Conservation (phyloP, 2,888 invertebrate genomes). For the Machimus rusticus region DNA sequence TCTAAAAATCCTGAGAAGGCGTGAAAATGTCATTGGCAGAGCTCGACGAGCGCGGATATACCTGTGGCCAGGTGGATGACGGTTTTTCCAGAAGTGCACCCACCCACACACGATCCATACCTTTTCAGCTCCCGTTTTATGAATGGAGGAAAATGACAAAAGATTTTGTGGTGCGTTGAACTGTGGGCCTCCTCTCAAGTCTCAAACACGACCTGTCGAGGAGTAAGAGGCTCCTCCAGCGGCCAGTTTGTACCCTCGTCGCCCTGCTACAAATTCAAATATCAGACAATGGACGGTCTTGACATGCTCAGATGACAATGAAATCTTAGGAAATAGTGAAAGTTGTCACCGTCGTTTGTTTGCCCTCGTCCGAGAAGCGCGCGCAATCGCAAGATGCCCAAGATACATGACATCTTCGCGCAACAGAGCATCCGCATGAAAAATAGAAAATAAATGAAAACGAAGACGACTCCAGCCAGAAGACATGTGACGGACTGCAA, state of each 20-base stretch:
- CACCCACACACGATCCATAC: conserved; percentile 8
- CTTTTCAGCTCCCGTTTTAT: conserved; percentile 10
- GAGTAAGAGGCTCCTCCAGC: not conserved
- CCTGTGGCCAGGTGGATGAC: not conserved
- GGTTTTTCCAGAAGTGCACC: not conserved
- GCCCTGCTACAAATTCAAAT: not conserved
- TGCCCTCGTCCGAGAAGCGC: not conserved
- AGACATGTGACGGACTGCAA: conserved; percentile 27
- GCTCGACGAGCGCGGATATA: not conserved
- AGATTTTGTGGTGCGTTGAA: conserved; percentile 14
- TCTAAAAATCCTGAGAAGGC: not conserved
- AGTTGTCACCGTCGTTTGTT: conserved; percentile 21
- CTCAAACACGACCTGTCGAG: not conserved
- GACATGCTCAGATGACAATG: conserved; percentile 12
- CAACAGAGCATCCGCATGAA: not conserved
- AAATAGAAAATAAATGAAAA: not conserved
- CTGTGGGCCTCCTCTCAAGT: not conserved
- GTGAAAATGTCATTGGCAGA: conserved; percentile 14
- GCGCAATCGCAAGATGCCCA: not conserved
- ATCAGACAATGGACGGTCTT: conserved; percentile 5
- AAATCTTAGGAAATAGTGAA: conserved; percentile 35
- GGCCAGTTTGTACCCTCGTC: not conserved
- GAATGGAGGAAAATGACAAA: conserved; percentile 12
- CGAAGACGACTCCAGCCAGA: not conserved
- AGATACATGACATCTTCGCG: not conserved